Percentiles rank a stretch among this genome's conserved stretches.
phyloP scores from a whole-genome alignment of 2,797 vertebrate species.

The Danio aesculapii region DNA sequence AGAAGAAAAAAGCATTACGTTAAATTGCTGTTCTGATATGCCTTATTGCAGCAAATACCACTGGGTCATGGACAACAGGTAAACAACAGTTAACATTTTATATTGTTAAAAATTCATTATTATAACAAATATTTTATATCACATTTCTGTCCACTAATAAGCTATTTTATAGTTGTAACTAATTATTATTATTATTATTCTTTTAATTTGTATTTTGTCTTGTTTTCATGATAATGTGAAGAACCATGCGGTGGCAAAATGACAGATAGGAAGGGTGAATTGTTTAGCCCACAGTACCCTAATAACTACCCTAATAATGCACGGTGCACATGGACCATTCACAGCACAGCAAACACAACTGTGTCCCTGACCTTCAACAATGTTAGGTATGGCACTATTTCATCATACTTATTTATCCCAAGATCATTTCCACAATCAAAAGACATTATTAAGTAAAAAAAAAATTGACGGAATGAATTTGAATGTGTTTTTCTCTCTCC shows the following conservation, averaged over 20 bases:
- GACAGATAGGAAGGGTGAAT: conserved; percentile 1
- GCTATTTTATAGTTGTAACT: too few relatives aligned
- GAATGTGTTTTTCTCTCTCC: too few relatives aligned
- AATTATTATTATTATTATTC: too few relatives aligned
- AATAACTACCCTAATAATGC: conserved; percentile 18
- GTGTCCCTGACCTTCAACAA: conserved; percentile 19
- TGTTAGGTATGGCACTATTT: not conserved
- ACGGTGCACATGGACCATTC: conserved; percentile 36
- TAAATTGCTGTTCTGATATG: too few relatives aligned
- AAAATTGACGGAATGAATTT: too few relatives aligned
- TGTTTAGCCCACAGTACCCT: conserved; percentile 40
- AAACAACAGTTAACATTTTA: not conserved
- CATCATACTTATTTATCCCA: not conserved
- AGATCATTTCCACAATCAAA: not conserved
- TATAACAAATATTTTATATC: too few relatives aligned
- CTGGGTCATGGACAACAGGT: conserved; percentile 13
- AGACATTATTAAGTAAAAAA: too few relatives aligned
- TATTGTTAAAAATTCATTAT: too few relatives aligned
- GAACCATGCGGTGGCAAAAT: conserved; percentile 23
- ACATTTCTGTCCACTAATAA: too few relatives aligned
- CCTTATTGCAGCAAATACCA: conserved; percentile 3
- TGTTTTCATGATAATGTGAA: not conserved
- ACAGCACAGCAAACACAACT: not conserved
- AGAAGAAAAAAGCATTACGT: too few relatives aligned
- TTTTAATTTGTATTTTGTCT: too few relatives aligned